These are phyloP conservation scores for Leucopsar rothschildi DNA, from an alignment of 2,113 vertebrate species.

Conservation along the genomic window DNA sequence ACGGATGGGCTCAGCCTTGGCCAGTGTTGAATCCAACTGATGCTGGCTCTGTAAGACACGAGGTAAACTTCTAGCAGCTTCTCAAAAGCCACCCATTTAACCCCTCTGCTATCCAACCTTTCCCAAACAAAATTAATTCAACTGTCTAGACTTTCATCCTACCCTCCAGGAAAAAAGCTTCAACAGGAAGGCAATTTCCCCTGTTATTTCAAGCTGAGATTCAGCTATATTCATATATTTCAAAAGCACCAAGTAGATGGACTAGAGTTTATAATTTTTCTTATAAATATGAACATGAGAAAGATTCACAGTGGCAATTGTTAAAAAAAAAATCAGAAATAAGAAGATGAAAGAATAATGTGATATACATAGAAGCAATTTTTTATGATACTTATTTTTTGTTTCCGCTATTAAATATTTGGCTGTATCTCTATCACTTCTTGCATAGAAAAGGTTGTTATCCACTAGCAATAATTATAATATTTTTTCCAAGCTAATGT, in stretches of 20 bases:
- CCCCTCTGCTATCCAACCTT: accelerated
- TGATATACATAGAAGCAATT: background rate
- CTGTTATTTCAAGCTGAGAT: background rate
- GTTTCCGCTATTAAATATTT: background rate
- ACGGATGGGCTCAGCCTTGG: background rate
- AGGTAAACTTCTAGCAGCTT: background rate
- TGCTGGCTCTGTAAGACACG: accelerated
- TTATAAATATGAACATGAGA: background rate
- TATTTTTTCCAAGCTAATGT: background rate
- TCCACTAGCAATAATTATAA: background rate
- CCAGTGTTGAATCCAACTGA: accelerated
- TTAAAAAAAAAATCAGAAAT: background rate
- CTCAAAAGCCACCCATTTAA: background rate
- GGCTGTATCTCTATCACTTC: background rate
- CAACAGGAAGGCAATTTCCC: background rate
- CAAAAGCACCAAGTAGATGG: background rate
- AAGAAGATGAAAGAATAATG: background rate
- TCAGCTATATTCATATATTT: background rate
- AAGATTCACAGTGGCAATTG: background rate
- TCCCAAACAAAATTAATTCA: background rate
- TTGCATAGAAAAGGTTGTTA: background rate
- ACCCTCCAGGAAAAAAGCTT: background rate
- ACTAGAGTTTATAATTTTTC: background rate
- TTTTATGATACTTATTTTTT: background rate
- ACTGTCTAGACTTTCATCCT: background rate